Conservation (phyloP, 2,888 invertebrate genomes). For the Orthosia cruda region DNA sequence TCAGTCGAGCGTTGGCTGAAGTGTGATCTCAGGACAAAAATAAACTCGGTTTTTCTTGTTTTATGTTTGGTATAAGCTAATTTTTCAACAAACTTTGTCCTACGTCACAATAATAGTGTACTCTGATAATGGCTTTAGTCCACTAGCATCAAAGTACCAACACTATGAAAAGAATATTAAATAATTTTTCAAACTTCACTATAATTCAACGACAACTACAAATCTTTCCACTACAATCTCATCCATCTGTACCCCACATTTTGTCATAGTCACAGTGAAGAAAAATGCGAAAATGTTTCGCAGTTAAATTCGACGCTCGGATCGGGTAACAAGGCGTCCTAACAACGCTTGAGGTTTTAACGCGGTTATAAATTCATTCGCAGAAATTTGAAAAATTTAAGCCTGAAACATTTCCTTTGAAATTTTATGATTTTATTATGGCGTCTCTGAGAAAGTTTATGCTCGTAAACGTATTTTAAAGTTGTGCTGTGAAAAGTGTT, state of each 20-base stretch:
- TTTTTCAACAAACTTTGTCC: not conserved
- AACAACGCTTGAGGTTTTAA: no score
- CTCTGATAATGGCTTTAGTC: not conserved
- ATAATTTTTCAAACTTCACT: no score
- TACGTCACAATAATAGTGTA: no score
- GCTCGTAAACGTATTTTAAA: slow-evolving; percentile 25
- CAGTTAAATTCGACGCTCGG: slow-evolving; percentile 43
- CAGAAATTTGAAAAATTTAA: no score
- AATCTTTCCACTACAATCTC: not conserved
- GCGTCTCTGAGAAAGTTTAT: slow-evolving; percentile 11
- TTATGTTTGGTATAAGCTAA: not conserved
- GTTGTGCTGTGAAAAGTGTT: not conserved
- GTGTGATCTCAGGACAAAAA: not conserved
- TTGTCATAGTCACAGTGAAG: slow-evolving; percentile 23
- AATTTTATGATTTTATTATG: no score
- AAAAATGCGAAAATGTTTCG: slow-evolving; percentile 25
- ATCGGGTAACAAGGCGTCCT: slow-evolving; percentile 56
- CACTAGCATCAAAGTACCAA: no score
- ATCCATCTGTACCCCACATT: not conserved
- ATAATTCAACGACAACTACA: no score
- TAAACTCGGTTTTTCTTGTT: slow-evolving; percentile 21
- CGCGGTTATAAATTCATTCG: no score
- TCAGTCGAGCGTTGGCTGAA: not conserved
- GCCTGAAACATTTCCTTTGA: no score
- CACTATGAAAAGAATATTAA: no score